Conservation (phyloP, 2,888 invertebrate species). For the Nesidiocoris tenuis region DNA sequence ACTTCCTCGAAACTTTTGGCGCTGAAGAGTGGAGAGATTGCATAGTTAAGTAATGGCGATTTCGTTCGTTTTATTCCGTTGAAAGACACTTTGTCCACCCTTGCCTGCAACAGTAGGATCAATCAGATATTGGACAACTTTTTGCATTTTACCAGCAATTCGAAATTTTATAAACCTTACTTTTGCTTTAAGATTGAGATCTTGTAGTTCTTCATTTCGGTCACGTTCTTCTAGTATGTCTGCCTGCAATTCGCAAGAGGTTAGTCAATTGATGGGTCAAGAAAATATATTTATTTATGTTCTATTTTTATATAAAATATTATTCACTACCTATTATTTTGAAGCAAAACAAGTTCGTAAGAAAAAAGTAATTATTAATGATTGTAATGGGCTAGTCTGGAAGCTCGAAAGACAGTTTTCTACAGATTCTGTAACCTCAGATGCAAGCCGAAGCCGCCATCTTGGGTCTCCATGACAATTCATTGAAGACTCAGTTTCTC, state of each 20-base stretch:
- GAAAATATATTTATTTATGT: background rate
- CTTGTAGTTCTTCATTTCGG: constrained; percentile 15
- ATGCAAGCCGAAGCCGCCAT: no score
- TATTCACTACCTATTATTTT: background rate
- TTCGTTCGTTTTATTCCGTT: constrained; percentile 84
- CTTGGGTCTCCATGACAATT: no score
- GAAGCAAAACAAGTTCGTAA: no score
- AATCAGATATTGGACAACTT: background rate
- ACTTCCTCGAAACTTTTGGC: constrained; percentile 85
- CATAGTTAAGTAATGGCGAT: constrained; percentile 79
- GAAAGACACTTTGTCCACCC: constrained; percentile 82
- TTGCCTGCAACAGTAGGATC: constrained; percentile 63
- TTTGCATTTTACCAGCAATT: no score
- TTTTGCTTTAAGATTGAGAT: constrained; percentile 19
- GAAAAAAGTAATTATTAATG: background rate
- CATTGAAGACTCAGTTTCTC: no score
- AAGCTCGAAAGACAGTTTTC: no score
- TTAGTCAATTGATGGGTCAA: background rate
- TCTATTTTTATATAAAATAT: background rate
- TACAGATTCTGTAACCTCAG: no score
- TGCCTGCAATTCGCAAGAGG: background rate
- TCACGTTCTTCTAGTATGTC: constrained; percentile 5
- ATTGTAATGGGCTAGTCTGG: background rate
- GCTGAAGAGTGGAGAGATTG: constrained; percentile 78
- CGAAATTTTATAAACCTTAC: no score